These are phyloP conservation scores for Chaetogeoica ovagalla DNA, from an alignment of 2,888 invertebrate species.

Conservation along the genomic window DNA sequence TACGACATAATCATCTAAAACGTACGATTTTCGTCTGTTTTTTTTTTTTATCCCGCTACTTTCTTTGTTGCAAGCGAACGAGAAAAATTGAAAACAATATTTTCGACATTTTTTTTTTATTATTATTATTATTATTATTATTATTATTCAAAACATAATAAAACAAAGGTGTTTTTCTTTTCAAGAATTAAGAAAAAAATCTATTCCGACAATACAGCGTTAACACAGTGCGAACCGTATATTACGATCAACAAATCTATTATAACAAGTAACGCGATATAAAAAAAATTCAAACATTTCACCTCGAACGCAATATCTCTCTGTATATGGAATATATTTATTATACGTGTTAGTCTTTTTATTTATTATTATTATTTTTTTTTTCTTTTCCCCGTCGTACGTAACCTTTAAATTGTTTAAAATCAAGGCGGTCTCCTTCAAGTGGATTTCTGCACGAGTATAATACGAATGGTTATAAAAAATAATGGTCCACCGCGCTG, in stretches of 20 bases:
- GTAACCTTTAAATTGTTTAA: constrained; percentile 1
- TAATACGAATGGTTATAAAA: too few species aligned
- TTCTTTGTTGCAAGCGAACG: too few species aligned
- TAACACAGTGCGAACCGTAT: constrained; percentile 7
- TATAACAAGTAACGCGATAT: constrained; percentile 1
- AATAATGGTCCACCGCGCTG: neutral
- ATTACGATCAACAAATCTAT: neutral
- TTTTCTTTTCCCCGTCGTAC: too few species aligned
- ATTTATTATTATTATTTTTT: neutral
- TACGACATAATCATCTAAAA: too few species aligned
- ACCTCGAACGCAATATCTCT: constrained; percentile 22
- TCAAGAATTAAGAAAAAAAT: neutral
- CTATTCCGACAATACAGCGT: neutral
- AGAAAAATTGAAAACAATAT: too few species aligned
- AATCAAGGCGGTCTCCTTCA: constrained; percentile 5
- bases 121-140: too few species aligned
- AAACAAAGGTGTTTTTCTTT: neutral
- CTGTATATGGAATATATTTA: neutral
- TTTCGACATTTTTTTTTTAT: too few species aligned
- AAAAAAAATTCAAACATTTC: constrained; percentile 24
- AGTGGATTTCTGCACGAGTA: neutral
- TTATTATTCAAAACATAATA: neutral
- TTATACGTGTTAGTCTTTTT: neutral
- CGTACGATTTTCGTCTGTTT: too few species aligned
- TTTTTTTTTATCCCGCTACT: too few species aligned